Evolutionary conservation across 2,113 vertebrate genomes (phyloP).

Genomic region (Ellobius talpinus): DNA sequence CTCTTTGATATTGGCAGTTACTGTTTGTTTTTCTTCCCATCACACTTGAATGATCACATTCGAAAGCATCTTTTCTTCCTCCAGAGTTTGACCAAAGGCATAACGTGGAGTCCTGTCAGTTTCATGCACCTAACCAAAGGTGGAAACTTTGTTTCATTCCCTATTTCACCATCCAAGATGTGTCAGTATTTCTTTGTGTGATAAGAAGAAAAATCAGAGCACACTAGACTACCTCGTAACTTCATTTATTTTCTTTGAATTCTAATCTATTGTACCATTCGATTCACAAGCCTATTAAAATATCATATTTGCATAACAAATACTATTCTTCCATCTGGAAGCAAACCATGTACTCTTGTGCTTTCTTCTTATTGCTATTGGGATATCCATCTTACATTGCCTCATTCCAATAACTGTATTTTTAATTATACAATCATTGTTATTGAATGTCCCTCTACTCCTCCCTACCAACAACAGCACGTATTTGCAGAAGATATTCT

Average conservation of each 20-base stretch:
- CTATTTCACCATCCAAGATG: background rate
- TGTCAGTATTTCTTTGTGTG: background rate
- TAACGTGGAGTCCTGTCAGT: background rate
- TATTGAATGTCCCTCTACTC: background rate
- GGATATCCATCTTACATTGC: background rate
- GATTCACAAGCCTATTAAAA: background rate
- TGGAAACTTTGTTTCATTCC: background rate
- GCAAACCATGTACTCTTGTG: background rate
- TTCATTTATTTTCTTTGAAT: constrained; percentile 15
- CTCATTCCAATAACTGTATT: background rate
- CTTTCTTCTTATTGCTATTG: background rate
- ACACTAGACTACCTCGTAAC: background rate
- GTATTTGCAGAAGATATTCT: background rate
- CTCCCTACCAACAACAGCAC: background rate
- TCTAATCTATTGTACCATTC: background rate
- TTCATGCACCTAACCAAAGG: background rate
- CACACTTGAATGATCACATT: background rate
- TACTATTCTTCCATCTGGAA: background rate
- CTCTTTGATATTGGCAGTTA: background rate
- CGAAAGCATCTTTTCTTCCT: background rate
- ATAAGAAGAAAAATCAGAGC: constrained; percentile 35
- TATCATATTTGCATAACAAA: constrained; percentile 29
- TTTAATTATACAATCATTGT: background rate
- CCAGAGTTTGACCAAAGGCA: background rate
- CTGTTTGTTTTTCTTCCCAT: background rate